Conservation (phyloP, 2,888 invertebrate species). For the Aporophyla nigra region DNA sequence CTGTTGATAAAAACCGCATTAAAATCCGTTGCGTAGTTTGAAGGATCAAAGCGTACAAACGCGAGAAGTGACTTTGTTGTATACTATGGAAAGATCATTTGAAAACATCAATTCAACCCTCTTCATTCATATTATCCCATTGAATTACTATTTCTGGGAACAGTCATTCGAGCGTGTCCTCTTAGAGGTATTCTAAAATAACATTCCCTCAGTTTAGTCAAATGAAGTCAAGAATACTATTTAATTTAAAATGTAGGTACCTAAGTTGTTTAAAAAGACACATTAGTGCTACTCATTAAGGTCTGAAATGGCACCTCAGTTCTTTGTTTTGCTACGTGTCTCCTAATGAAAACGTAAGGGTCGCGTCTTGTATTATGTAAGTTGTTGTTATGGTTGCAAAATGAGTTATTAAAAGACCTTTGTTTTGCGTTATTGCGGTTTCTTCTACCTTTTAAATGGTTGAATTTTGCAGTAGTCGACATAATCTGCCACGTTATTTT, state of each 20-base stretch:
- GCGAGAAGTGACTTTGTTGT: too few species aligned
- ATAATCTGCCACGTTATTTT: too few species aligned
- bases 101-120: too few species aligned
- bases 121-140: too few species aligned
- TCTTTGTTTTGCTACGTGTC: slow-evolving; percentile 20
- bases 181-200: neutral
- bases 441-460: neutral
- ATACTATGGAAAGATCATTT: too few species aligned
- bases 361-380: neutral
- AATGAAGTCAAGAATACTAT: neutral
- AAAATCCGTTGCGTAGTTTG: too few species aligned
- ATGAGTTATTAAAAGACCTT: neutral
- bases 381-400: neutral
- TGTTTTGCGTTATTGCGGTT: neutral
- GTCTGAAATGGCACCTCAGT: slow-evolving; percentile 3
- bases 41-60: too few species aligned
- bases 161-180: too few species aligned
- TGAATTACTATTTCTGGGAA: too few species aligned
- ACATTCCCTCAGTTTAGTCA: neutral
- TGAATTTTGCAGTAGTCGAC: neutral
- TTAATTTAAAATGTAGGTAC: neutral
- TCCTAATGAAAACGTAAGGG: slow-evolving; percentile 5
- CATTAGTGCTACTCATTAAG: slow-evolving; percentile 8
- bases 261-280: neutral
- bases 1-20: too few species aligned